Conservation (phyloP, 2,113 vertebrate species). For the Conger conger region DNA sequence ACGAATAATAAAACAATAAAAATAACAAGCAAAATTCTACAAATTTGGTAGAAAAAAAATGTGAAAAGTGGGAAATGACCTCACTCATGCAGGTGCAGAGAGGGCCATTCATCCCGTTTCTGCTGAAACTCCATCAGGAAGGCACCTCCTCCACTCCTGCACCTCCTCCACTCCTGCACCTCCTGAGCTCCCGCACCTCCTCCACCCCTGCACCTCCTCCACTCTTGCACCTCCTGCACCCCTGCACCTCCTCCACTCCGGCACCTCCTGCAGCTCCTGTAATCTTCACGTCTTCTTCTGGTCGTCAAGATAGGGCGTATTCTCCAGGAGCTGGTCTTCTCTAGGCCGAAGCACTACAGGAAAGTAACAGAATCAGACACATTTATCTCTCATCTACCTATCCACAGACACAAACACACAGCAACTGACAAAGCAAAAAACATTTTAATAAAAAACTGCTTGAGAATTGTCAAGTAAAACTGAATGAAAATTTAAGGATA, state of each 20-base stretch:
- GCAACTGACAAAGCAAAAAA: background rate
- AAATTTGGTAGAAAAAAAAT: background rate
- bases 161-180: no score
- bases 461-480: no score
- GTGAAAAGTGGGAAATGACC: background rate
- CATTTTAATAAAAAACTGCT: background rate
- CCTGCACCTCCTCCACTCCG: background rate
- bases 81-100: background rate
- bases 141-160: no score
- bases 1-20: background rate
- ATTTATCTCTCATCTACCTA: background rate
- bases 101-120: no score
- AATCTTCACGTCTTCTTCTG: slow-evolving; percentile 59
- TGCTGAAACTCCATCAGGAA: no score
- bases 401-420: no score
- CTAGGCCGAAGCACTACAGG: slow-evolving; percentile 67
- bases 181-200: no score
- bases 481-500: no score
- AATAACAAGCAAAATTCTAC: background rate
- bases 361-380: slow-evolving; percentile 4
- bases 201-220: background rate
- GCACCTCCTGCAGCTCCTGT: background rate
- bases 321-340: slow-evolving; percentile 64
- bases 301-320: slow-evolving; percentile 69
- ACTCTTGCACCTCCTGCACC: no score